Evolutionary conservation across 1,140 invertebrate species (phyloP), one percentile per base, ranked within the genome.

Genomic region (Oncopeltus fasciatus): DNA sequence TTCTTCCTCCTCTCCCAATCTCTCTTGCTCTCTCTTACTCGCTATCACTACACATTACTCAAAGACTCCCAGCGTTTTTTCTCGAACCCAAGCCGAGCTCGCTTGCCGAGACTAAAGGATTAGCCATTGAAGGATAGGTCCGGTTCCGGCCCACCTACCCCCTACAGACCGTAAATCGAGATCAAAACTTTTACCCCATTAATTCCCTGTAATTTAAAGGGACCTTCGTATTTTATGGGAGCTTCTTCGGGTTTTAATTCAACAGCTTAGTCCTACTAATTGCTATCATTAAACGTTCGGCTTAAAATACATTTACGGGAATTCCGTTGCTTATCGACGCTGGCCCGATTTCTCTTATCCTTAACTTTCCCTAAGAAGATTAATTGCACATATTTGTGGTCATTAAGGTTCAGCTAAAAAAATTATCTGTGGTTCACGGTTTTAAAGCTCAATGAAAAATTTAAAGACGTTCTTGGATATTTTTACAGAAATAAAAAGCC

Each of bases 131-230:
- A 26, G 49, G 49, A 53, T 53, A 18, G 18, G 5, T 27, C 49
- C 49, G 49, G 49, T 53, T 53, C 49, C 49, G 49, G 49, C 5
- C 49, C 49, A 18, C 9, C 21, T 53, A 53, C 49, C 49, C 49
- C 49, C 31, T 38, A 38, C 31, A 5, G 31, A 38, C 31, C 49
- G 49, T 53, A 53, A 53, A 53, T 53, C 49, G 49, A 53, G 49
- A 53, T 53, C 49, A 53, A 53, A 53, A 53, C 49, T 53, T 53
- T 53, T 53, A 53, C 49, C 49, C 49, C 49, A 53, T 53, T 53
- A 53, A 53, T 53, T 53, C 49, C 49, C 24, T 53, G 49, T 53
- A 53, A 53, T 53, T 53, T 53, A 53, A 53, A 53, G 49, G 49
- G 49, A 53, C 49, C 20, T 53, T 53, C 49, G 18, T 53, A 24